Base-by-base conservation (phyloP, 2,888 invertebrate species). In the Drosophila pegasa region DNA sequence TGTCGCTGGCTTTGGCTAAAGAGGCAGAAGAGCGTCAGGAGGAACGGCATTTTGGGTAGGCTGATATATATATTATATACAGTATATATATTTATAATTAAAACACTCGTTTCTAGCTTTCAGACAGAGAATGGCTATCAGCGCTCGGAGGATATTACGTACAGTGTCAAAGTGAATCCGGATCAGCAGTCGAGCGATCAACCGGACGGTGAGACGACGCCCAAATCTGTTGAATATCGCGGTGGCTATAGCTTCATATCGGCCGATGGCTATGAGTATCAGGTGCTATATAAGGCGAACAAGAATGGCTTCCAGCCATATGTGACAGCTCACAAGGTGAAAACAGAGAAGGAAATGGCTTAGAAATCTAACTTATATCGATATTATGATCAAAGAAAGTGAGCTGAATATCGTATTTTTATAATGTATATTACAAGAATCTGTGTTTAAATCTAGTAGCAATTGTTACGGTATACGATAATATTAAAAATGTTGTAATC, bases 201-300 rank as follows among this genome's bases (percentile, higher is more conserved):
- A 5, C 54, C 78, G 4, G 40, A 51, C 2, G 60, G 50, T 4
- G 25, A 56, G 4, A 59, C 67, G 0, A 72, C 72, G 0, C 73
- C 40, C 12, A 89, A 68, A 55, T 85, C 76, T 4, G 87, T 84
- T 64, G 91, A 90, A 47, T 86, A 78, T 65, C 80, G 77, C 9
- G 93, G 89, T 72, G 93, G 91, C 20, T 94, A 93, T 77, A 93
- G 93, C 52, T 94, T 93, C 75, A 91, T 93, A 41, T 93, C 93
- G 1, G 92, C 93, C 25, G 94, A 94, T 90, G 94, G 94, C 20
- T 91, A 92, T 62, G 92, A 93, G 31, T 93, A 94, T 80, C 92
- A 92, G 10, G 92, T 93, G 9, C 90, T 91, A 33, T 94, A 94
- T 82, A 92, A 93, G 27, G 94, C 94, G 5, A 94, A 94, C 71